Evolutionary conservation across 2,888 invertebrate species (phyloP).

Genomic region (Serrognathus titanus): DNA sequence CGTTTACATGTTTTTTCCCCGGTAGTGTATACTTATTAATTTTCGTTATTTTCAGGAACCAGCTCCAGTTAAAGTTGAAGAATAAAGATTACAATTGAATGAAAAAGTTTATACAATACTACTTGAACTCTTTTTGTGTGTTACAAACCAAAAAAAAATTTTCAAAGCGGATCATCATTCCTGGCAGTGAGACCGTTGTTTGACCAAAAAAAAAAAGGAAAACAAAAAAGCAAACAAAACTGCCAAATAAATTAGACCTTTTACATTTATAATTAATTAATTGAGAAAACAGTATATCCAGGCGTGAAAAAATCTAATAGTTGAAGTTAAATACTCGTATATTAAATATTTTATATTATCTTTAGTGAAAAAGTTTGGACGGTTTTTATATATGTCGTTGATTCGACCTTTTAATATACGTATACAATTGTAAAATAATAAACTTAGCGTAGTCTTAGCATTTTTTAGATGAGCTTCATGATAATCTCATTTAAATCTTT

Average conservation of each 20-base stretch:
- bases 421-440: constrained; percentile 49
- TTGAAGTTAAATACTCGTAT: constrained; percentile 40
- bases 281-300: constrained; percentile 11
- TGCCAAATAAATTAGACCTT: constrained; percentile 41
- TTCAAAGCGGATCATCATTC: constrained; percentile 44
- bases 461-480: constrained; percentile 34
- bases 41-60: constrained; percentile 31
- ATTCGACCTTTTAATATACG: constrained; percentile 44
- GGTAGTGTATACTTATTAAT: no score
- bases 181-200: constrained; percentile 42
- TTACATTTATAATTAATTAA: constrained; percentile 14
- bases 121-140: constrained; percentile 36
- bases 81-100: constrained; percentile 29
- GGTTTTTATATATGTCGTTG: constrained; percentile 46
- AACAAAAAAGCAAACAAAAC: constrained; percentile 33
- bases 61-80: constrained; percentile 39
- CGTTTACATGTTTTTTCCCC: no score
- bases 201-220: constrained; percentile 37
- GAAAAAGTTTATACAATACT: constrained; percentile 15
- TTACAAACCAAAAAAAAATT: constrained; percentile 32
- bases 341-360: constrained; percentile 45
- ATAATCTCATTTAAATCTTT: constrained; percentile 27
- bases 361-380: constrained; percentile 44
- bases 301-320: constrained; percentile 30
- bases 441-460: constrained; percentile 42